Conservation (phyloP, 2,888 invertebrate genomes). For the Antheraea yamamai region DNA sequence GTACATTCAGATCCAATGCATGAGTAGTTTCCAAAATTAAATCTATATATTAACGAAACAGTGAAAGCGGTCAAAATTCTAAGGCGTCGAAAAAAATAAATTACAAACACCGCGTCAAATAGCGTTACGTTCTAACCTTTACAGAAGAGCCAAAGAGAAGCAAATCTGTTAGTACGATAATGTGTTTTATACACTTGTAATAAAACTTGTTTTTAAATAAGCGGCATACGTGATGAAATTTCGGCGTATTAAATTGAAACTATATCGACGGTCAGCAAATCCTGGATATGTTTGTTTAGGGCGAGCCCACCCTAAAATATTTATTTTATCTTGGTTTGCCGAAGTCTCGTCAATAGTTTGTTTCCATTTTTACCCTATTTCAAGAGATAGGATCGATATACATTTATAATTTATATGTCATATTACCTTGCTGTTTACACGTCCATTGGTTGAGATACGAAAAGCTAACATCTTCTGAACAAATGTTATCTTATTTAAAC, state of each 20-base stretch:
- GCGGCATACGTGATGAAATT: conserved; percentile 66
- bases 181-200: conserved; percentile 37
- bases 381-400: conserved; percentile 74
- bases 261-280: conserved; percentile 82
- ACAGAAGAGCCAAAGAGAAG: conserved; percentile 43
- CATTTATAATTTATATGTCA: conserved; percentile 73
- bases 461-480: conserved; percentile 70
- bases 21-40: conserved; percentile 38
- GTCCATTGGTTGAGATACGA: conserved; percentile 64
- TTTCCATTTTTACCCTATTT: conserved; percentile 72
- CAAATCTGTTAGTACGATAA: conserved; percentile 33
- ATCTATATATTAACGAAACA: conserved; percentile 29
- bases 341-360: conserved; percentile 80
- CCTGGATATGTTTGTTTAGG: conserved; percentile 80
- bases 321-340: conserved; percentile 82
- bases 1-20: conserved; percentile 22
- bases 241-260: conserved; percentile 80
- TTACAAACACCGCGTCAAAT: conserved; percentile 61
- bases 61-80: conserved; percentile 43
- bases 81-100: conserved; percentile 54
- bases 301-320: conserved; percentile 81
- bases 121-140: conserved; percentile 46
- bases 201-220: conserved; percentile 53
- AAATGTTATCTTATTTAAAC: conserved; percentile 74
- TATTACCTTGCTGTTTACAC: conserved; percentile 67